These are phyloP conservation scores for Minunthozetes semirufus DNA, from an alignment of 2,888 invertebrate genomes.

Conservation along the genomic window DNA sequence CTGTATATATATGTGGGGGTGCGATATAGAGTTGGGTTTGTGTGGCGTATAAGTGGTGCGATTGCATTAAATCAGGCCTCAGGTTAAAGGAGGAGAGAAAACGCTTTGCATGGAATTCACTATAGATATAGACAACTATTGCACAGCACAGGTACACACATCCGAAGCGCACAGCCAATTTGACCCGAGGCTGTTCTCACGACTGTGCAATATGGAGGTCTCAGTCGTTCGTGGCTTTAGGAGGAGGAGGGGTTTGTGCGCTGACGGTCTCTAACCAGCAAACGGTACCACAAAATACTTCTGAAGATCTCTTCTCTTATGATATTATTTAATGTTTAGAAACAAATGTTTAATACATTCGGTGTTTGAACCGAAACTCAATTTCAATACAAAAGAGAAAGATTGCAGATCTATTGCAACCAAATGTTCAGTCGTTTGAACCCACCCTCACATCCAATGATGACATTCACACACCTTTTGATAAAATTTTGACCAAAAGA, in stretches of 20 bases:
- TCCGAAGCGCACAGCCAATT: slow-evolving; percentile 14
- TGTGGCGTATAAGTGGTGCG: slow-evolving; percentile 22
- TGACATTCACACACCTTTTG: slow-evolving; percentile 23
- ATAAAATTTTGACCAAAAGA: neutral
- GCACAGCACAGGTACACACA: neutral
- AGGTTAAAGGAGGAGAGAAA: slow-evolving; percentile 7
- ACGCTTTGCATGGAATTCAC: slow-evolving; percentile 18
- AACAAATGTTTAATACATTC: neutral
- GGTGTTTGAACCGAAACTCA: neutral
- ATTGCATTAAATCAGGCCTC: slow-evolving; percentile 13
- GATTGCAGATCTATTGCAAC: slow-evolving; percentile 4
- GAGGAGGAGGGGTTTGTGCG: slow-evolving; percentile 15
- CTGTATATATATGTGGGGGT: slow-evolving; percentile 17
- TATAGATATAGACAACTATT: too few relatives aligned
- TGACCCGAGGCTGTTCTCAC: slow-evolving; percentile 15
- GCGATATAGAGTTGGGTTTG: neutral
- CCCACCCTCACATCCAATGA: slow-evolving; percentile 17
- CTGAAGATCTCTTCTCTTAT: neutral
- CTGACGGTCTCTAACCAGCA: neutral
- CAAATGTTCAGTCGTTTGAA: neutral
- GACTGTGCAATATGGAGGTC: slow-evolving; percentile 24
- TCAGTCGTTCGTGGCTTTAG: slow-evolving; percentile 7
- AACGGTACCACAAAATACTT: slow-evolving; percentile 15
- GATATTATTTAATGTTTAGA: neutral
- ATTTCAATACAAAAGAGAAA: neutral